phyloP scores from a whole-genome alignment of 2,113 vertebrate species.

The Xenopus borealis region DNA sequence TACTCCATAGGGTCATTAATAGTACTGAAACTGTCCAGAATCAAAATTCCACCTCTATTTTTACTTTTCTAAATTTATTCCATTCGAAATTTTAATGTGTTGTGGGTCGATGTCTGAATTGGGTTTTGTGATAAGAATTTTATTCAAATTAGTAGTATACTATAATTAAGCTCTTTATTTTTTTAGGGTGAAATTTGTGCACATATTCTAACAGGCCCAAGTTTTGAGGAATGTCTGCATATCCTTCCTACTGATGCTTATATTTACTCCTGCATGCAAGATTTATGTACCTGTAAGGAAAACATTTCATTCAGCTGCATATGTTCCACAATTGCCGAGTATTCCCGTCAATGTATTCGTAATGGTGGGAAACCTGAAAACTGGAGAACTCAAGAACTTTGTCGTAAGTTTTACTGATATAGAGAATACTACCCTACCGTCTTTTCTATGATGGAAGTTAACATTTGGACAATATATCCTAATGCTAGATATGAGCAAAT shows the following conservation, averaged over 20 bases:
- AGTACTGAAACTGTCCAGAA: too few species aligned
- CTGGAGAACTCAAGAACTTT: slow-evolving; percentile 65
- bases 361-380: slow-evolving; percentile 66
- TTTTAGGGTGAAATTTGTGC: slow-evolving; percentile 51
- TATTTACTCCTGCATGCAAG: slow-evolving; percentile 62
- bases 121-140: too few species aligned
- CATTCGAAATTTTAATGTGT: too few species aligned
- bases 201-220: slow-evolving; percentile 50
- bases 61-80: too few species aligned
- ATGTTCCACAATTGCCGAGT: slow-evolving; percentile 70
- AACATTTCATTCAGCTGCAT: slow-evolving; percentile 40
- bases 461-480: too few species aligned
- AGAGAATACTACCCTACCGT: too few species aligned
- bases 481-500: too few species aligned
- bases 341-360: slow-evolving; percentile 70
- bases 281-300: slow-evolving; percentile 59
- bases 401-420: slow-evolving; percentile 60
- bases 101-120: too few species aligned
- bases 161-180: not conserved
- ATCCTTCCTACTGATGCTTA: slow-evolving; percentile 58
- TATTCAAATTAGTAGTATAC: too few species aligned
- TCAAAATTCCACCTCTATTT: too few species aligned
- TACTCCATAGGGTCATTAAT: too few species aligned
- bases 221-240: slow-evolving; percentile 55
- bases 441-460: too few species aligned